Percentiles rank a stretch among this genome's conserved stretches.
These are phyloP conservation scores for Drosophila borealis DNA, from an alignment of 2,888 invertebrate genomes.

Conservation along the genomic window DNA sequence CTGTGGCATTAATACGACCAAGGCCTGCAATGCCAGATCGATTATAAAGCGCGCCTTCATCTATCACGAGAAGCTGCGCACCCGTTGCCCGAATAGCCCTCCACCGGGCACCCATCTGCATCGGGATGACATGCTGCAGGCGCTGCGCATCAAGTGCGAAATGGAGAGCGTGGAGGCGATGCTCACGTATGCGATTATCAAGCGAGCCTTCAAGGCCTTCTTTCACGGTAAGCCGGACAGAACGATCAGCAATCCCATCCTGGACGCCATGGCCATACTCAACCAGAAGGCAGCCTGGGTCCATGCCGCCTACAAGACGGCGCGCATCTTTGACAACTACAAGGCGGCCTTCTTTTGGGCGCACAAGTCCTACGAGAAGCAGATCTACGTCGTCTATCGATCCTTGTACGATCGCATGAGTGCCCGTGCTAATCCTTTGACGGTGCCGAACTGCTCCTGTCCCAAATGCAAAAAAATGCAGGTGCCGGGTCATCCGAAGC, in stretches of 20 bases:
- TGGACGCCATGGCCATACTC: constrained; percentile 69
- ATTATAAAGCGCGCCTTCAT: constrained; percentile 76
- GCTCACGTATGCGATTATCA: constrained; percentile 78
- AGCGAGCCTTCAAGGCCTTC: constrained; percentile 82
- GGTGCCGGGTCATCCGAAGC: constrained; percentile 50
- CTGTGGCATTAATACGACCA: constrained; percentile 79
- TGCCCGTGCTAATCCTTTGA: constrained; percentile 58
- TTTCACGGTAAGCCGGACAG: constrained; percentile 72
- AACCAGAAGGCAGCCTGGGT: constrained; percentile 75
- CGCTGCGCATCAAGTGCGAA: constrained; percentile 73
- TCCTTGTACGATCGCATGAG: constrained; percentile 65
- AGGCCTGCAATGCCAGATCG: constrained; percentile 71
- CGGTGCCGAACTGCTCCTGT: constrained; percentile 57
- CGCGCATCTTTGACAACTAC: constrained; percentile 73
- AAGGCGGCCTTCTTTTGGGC: constrained; percentile 74
- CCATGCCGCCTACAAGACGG: constrained; percentile 79
- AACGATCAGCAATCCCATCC: constrained; percentile 70
- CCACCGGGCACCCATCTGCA: constrained; percentile 57
- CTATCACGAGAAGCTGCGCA: constrained; percentile 77
- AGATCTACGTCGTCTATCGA: constrained; percentile 69
- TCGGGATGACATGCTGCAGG: constrained; percentile 78
- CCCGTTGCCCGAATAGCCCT: constrained; percentile 47
- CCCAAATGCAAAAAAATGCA: constrained; percentile 49
- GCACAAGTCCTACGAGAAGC: constrained; percentile 69
- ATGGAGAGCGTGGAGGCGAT: constrained; percentile 81